These are phyloP conservation scores for Festucalex cinctus DNA, from an alignment of 2,113 vertebrate species.

Conservation along the genomic window DNA sequence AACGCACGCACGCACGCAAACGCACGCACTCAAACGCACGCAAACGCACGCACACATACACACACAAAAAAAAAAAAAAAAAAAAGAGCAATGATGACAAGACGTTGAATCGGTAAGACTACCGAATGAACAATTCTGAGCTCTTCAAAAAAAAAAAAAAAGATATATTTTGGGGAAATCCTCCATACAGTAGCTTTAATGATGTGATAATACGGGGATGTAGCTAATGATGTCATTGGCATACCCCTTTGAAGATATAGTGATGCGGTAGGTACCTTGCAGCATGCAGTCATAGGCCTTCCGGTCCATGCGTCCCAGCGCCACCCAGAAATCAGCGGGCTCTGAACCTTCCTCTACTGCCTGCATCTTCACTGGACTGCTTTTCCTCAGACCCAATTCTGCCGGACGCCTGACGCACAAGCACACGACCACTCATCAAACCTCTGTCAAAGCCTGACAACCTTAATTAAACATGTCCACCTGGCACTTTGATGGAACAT, in stretches of 20 bases:
- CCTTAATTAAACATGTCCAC: neutral
- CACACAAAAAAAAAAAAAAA: too few relatives aligned
- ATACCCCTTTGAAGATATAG: neutral
- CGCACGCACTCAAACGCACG: too few relatives aligned
- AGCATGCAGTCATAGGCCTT: slow-evolving; percentile 80
- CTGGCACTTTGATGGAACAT: too few relatives aligned
- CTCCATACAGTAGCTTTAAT: too few relatives aligned
- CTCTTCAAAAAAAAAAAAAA: too few relatives aligned
- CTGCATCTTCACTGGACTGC: slow-evolving; percentile 47
- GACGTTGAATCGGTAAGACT: too few relatives aligned
- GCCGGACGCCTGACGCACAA: slow-evolving; percentile 58
- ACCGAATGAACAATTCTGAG: too few relatives aligned
- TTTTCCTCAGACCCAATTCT: slow-evolving; percentile 64
- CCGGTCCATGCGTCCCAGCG: slow-evolving; percentile 69
- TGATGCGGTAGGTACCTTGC: slow-evolving; percentile 67
- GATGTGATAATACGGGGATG: neutral
- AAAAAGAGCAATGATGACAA: too few relatives aligned
- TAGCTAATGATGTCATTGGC: neutral
- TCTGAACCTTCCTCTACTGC: slow-evolving; percentile 74
- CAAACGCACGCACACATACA: too few relatives aligned
- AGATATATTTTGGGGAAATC: too few relatives aligned
- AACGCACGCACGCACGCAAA: too few relatives aligned
- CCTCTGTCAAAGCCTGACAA: neutral
- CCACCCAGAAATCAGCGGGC: slow-evolving; percentile 73
- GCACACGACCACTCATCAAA: slow-evolving; percentile 16